Base-by-base conservation (phyloP, 2,797 vertebrate species). In the Pachyuromys duprasi region DNA sequence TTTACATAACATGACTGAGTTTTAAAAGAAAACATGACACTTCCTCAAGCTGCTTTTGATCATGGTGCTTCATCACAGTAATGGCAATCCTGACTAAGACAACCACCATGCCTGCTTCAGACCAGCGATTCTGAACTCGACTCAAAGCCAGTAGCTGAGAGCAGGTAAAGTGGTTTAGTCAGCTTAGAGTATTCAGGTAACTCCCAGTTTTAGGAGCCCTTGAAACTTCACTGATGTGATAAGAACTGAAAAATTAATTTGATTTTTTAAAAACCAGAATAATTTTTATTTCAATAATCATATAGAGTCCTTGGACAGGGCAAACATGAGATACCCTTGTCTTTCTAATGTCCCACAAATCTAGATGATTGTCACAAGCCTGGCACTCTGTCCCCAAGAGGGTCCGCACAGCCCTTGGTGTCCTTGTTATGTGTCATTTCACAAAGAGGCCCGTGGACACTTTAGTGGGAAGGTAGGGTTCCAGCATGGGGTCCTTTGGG, bases 241-340 rank as follows among this genome's bases (percentile, higher is more conserved):
- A 49, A 75, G 57, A 45, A 62, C 15, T 69, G 63, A 95, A 63
- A 53, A 82, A 86, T 70, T 28, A 57, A 39, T 87, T 88, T 89
- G 63, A 17, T 28, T 39, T 69, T 42, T 39, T 13, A 49, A 86
- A 65, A 82, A 72, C 62, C 31, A 92, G 89, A n/a, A 83, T 39
- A 76, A 17, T 36, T 62, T 79, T 87, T 60, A 91, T 49, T 69
- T 89, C 89, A 81, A 84, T 42, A 76, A 36, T 49, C 62, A 72
- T 13, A 78, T 2, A 20, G 63, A 69, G 53, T n/a, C 80, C 57
- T 42, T 79, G 11, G 22, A 42, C 15, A 22, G 86, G n/a, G 31
- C 2, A 12, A 72, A 91, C 42, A 75, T 55, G 49, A 93, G 53
- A 33, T 62, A n/a, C 36, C 33, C 45, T 91, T 86, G 33, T 20